phyloP scores from a whole-genome alignment of 2,797 vertebrate species.

The Gymnodraco acuticeps region DNA sequence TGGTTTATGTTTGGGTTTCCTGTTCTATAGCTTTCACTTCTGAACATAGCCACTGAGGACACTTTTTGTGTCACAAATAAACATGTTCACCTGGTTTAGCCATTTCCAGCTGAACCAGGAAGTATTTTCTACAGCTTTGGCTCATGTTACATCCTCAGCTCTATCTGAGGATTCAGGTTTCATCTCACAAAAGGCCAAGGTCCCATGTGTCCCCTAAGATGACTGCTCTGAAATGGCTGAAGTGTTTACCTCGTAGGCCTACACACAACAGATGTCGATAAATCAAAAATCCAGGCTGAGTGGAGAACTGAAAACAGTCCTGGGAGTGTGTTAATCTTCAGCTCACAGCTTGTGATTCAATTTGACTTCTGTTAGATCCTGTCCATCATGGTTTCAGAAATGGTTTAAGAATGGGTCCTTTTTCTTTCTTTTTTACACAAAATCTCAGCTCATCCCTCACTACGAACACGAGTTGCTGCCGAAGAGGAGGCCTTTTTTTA shows the following conservation, averaged over 20 bases:
- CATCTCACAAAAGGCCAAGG: conserved; percentile 50
- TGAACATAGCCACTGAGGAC: too few species aligned
- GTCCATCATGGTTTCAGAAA: conserved; percentile 16
- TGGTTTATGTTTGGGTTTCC: too few species aligned
- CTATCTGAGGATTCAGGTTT: conserved; percentile 19
- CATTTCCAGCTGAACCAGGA: not conserved
- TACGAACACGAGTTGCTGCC: conserved; percentile 1
- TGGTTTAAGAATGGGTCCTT: conserved; percentile 28
- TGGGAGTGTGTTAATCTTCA: conserved; percentile 42
- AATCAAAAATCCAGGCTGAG: conserved; percentile 19
- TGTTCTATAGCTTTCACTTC: too few species aligned
- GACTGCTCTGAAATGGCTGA: conserved; percentile 38
- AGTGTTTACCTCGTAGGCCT: conserved; percentile 28
- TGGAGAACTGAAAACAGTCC: conserved; percentile 32
- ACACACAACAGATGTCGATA: conserved; percentile 10
- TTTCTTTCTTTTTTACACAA: conserved; percentile 11
- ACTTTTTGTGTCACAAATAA: too few species aligned
- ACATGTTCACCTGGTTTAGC: too few species aligned
- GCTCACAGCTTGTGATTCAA: conserved; percentile 44
- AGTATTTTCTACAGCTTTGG: conserved; percentile 18
- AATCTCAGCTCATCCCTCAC: conserved; percentile 15
- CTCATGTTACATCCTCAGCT: conserved; percentile 17
- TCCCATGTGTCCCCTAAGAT: conserved; percentile 35
- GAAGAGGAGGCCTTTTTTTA: conserved; percentile 1
- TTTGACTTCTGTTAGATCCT: conserved; percentile 39